Evolutionary conservation across 1,140 invertebrate genomes (phyloP), one percentile per base, ranked within the genome.

Genomic region (Amyelois transitella): DNA sequence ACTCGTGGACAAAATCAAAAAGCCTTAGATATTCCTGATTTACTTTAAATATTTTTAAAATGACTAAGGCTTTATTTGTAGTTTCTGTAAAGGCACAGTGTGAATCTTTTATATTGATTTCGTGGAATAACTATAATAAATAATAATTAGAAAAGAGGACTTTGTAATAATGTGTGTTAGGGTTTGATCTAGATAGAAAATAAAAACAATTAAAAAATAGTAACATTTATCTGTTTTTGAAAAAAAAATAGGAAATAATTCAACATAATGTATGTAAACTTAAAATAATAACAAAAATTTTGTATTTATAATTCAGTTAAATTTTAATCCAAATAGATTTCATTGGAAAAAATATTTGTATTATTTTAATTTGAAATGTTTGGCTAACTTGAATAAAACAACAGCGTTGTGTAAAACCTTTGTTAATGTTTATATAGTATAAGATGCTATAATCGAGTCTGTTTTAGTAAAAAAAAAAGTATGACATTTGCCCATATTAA

Each of bases 121-220:
- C 2, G 32, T 38, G 32, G 45, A 21, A 21, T 10, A 6, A 6
- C 6, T 22, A 57, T 57, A 62, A 55, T n/a, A 25, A 54, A 44
- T 53, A 58, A n/a, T n/a, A n/a, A n/a, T 49, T 22, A 57, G 32
- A 38, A 38, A 38, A 38, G 17, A 38, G 12, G 6, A 38, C 32
- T 38, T n/a, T 14, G 17, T 38, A 24, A 14, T 38, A 38, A 38
- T 38, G 32, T 14, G 32, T 38, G 32, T 48, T n/a, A 48, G 3
- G 1, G 48, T 60, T 64, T 64, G 58, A 51, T 64, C 43, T 64
- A 64, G 62, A 64, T 64, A 64, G 62, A 56, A 51, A 38, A 51
- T 54, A 53, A 59, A 38, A 32, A 38, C 18, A 5, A 48, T 48
- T 21, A 21, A 48, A 19, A 6, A n/a, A 21, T 48, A 12, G 19